Evolutionary conservation across 1,140 invertebrate species (phyloP), one percentile per base, ranked within the genome.

Genomic region (Zaprionus kolodkinae): DNA sequence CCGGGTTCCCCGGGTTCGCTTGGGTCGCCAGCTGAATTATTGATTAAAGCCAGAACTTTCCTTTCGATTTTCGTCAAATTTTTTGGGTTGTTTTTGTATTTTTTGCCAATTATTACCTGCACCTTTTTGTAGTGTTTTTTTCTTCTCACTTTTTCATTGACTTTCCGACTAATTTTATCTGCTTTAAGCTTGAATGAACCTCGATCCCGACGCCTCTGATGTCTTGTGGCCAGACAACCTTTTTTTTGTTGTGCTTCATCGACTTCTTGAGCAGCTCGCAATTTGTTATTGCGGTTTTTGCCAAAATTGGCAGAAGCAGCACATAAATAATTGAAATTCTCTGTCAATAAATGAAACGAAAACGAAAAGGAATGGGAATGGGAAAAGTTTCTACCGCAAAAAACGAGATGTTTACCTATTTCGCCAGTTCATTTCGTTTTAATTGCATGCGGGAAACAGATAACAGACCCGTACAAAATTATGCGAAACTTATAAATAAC

Each of bases 1-100:
- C 71, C 52, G n/a, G 63, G 5, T 69, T 76, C 81, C 21, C 21
- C 21, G 21, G 21, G 21, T 21, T 50, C n/a, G 40, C n/a, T 65
- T 45, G 64, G 82, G 76, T 77, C 73, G n/a, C 50, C 62, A 70
- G 62, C 60, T 78, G 80, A 89, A 84, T 89, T 88, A 89, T 89
- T 89, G 85, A 89, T 88, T 88, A 76, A 88, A 73, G 45, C 35
- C 43, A 35, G 36, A 27, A 27, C 33, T 61, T 61, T 10, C 30
- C 36, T 54, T 61, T 61, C 30, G 55, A 48, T 27, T 57, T 48
- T 38, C 30, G 40, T 65, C 17, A 36, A 25, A 7, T 15, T 45
- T 45, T 45, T 6, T 7, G 38, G 13, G 13, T 15, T 45, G 11
- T 45, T 56, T 36, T 64, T 35, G n/a, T 52, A 30, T 30, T 60